Conservation (phyloP, 2,797 vertebrate genomes). For the Danio aesculapii region DNA sequence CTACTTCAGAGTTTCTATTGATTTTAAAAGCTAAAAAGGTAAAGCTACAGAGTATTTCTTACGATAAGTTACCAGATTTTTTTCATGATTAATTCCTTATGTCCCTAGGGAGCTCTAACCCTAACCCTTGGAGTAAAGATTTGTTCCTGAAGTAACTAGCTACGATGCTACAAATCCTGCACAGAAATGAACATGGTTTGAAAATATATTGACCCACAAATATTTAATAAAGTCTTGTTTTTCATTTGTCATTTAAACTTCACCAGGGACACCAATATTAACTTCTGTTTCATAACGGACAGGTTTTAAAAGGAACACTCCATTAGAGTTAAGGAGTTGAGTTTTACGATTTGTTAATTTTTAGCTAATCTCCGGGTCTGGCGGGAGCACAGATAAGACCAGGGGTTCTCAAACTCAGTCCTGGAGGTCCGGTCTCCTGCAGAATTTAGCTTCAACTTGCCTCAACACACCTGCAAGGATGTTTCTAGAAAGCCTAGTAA, state of each 20-base stretch:
- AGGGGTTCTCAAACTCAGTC: no score
- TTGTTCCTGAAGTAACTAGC: no score
- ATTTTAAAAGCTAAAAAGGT: no score
- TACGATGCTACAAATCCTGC: neutral
- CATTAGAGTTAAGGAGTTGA: no score
- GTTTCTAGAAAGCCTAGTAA: no score
- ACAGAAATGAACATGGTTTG: neutral
- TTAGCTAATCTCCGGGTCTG: no score
- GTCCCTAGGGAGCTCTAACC: neutral
- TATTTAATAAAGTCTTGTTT: neutral
- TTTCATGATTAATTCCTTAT: neutral
- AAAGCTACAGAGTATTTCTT: neutral
- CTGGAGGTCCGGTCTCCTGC: no score
- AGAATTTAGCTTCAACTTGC: no score
- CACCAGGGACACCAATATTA: neutral
- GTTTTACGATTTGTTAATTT: no score
- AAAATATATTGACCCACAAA: neutral
- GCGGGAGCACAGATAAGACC: no score
- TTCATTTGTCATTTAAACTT: neutral
- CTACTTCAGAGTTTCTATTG: neutral
- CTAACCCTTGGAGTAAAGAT: neutral
- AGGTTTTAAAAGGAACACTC: neutral
- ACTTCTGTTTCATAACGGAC: neutral
- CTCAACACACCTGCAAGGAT: no score
- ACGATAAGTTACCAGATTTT: neutral